phyloP scores from a whole-genome alignment of 2,797 vertebrate genomes.

The Chelonia mydas region DNA sequence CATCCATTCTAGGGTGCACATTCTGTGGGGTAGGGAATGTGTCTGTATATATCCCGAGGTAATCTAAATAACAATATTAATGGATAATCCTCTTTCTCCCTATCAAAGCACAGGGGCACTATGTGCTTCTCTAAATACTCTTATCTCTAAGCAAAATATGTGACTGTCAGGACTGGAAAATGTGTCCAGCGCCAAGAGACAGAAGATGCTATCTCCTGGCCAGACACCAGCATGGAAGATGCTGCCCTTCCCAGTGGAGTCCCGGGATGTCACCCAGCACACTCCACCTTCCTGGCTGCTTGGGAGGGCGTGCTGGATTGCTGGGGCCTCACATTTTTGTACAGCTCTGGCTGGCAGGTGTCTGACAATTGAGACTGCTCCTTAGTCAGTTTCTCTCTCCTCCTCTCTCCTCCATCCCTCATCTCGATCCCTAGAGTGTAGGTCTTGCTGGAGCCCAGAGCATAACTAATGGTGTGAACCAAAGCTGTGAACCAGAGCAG shows the following conservation, averaged over 20 bases:
- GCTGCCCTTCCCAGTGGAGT: neutral
- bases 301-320: fast-evolving
- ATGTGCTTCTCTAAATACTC: neutral
- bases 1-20: neutral
- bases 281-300: neutral
- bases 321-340: neutral
- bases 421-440: neutral
- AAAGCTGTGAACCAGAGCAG: neutral
- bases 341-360: neutral
- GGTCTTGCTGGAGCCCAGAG: neutral
- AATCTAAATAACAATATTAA: neutral
- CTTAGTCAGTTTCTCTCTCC: neutral
- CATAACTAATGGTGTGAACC: neutral
- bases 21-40: neutral
- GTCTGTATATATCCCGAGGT: neutral
- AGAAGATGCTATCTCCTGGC: neutral
- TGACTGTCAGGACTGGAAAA: neutral
- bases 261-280: neutral
- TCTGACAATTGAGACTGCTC: neutral
- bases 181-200: neutral
- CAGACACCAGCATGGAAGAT: neutral
- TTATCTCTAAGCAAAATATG: neutral
- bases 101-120: neutral
- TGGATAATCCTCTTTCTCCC: neutral
- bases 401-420: neutral